These are phyloP conservation scores for Bimastos eiseni DNA, from an alignment of 2,888 invertebrate genomes.

Conservation along the genomic window DNA sequence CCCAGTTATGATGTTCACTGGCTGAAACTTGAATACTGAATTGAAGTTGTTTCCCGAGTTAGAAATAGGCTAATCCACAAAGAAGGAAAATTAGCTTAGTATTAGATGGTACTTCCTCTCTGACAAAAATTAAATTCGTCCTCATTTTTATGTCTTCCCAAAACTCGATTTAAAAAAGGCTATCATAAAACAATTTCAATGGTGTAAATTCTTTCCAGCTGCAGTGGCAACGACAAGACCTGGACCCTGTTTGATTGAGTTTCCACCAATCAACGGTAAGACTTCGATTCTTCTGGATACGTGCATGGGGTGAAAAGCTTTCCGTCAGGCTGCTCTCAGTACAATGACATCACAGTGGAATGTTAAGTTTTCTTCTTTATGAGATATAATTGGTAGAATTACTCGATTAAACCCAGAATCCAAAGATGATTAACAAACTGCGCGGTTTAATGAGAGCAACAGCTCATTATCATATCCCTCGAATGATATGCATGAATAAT, in stretches of 20 bases:
- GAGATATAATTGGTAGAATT: background rate
- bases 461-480: too few species aligned
- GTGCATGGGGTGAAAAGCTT: background rate
- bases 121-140: too few species aligned
- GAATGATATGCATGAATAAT: too few species aligned
- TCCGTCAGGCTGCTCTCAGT: background rate
- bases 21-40: too few species aligned
- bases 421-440: background rate
- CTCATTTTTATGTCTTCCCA: background rate
- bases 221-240: background rate
- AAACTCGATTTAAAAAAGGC: too few species aligned
- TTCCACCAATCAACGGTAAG: slow-evolving; percentile 2
- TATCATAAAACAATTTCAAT: background rate
- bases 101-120: too few species aligned
- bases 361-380: background rate
- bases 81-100: too few species aligned
- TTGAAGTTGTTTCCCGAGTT: too few species aligned
- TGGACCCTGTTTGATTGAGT: background rate
- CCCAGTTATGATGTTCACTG: too few species aligned
- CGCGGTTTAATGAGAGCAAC: too few species aligned
- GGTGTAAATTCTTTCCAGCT: background rate
- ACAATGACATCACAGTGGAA: background rate
- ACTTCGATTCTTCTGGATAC: background rate
- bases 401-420: background rate
- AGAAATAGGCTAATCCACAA: too few species aligned